Conservation (phyloP, 2,888 invertebrate species). For the Parnassius glacialis region DNA sequence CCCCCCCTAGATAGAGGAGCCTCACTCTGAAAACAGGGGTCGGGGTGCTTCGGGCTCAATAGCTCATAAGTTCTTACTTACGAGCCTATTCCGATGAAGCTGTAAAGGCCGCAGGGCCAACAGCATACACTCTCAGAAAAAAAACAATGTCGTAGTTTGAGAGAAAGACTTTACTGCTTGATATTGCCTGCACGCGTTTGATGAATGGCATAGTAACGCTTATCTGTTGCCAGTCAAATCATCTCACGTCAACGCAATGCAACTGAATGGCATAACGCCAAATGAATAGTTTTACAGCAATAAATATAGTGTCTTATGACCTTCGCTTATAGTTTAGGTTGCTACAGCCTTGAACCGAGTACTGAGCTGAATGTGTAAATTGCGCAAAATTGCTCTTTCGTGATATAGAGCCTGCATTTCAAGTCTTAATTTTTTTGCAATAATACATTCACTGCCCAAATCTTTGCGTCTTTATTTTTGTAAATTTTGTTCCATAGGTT, state of each 20-base stretch:
- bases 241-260: conserved; percentile 17
- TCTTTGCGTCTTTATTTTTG: too few species aligned
- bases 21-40: too few species aligned
- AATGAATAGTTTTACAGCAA: not conserved
- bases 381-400: conserved; percentile 11
- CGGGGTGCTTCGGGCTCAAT: too few species aligned
- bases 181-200: conserved; percentile 20
- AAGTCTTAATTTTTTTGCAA: not conserved
- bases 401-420: not conserved
- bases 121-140: too few species aligned
- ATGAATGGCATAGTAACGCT: conserved; percentile 10
- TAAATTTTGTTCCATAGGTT: too few species aligned
- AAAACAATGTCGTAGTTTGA: conserved; percentile 2
- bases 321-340: conserved; percentile 18
- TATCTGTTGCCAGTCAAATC: conserved; percentile 16
- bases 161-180: conserved; percentile 7
- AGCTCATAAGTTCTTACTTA: too few species aligned
- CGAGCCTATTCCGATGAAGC: too few species aligned
- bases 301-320: conserved; percentile 4
- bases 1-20: too few species aligned
- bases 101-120: too few species aligned
- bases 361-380: conserved; percentile 1
- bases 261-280: conserved; percentile 17
- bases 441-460: not conserved
- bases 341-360: conserved; percentile 3